phyloP scores from a whole-genome alignment of 2,113 vertebrate genomes.

The Columbina picui region DNA sequence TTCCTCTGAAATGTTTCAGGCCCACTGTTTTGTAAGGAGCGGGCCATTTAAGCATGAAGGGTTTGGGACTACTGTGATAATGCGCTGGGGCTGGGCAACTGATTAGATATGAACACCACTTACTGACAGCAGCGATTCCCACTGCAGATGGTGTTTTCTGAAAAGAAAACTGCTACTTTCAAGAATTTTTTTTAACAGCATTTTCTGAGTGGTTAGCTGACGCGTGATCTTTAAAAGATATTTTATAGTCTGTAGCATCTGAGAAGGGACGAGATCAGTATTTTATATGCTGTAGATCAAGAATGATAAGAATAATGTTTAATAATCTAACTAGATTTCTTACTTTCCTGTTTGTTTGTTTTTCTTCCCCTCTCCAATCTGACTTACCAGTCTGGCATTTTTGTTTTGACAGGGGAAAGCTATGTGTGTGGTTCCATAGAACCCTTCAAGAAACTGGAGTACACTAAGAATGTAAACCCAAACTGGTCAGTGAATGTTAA shows the following conservation, averaged over 20 bases:
- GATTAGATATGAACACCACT: background rate
- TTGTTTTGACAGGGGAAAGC: slow-evolving; percentile 86
- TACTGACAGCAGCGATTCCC: background rate
- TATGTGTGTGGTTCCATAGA: slow-evolving; percentile 97
- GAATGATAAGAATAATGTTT: background rate
- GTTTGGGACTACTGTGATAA: background rate
- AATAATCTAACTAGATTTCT: background rate
- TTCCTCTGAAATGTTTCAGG: background rate
- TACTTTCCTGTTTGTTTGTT: background rate
- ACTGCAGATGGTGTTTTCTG: background rate
- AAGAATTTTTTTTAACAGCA: background rate
- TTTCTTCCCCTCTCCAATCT: background rate
- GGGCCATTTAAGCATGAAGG: background rate
- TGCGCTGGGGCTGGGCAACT: background rate
- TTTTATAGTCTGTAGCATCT: background rate
- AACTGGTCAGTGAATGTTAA: slow-evolving; percentile 94
- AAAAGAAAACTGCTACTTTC: background rate
- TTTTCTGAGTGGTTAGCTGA: background rate
- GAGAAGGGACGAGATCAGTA: background rate
- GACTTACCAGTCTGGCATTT: background rate
- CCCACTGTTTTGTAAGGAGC: background rate
- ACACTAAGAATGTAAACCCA: slow-evolving; percentile 97
- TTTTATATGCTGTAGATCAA: background rate
- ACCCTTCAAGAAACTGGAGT: slow-evolving; percentile 94
- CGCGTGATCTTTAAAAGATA: background rate